Percentiles rank a stretch among this genome's conserved stretches.
These are phyloP conservation scores for Lanius ludovicianus DNA, from an alignment of 2,113 vertebrate species.

Conservation along the genomic window DNA sequence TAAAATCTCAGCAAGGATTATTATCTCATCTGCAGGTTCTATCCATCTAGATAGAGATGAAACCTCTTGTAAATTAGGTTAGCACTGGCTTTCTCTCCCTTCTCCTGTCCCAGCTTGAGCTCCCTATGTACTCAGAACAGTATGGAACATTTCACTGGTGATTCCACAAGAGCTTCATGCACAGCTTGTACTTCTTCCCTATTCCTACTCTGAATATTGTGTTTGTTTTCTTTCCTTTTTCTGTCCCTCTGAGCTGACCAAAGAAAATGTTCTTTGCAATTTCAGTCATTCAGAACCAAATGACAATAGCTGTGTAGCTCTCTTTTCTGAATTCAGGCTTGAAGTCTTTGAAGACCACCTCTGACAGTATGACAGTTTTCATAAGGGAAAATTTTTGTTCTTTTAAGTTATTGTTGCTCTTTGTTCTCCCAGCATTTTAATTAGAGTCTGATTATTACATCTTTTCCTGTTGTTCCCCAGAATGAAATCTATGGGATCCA, in stretches of 20 bases:
- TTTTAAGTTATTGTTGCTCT: not conserved
- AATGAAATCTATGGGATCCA: conserved; percentile 19
- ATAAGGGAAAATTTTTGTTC: not conserved
- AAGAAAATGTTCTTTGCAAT: not conserved
- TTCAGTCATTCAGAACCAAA: not conserved
- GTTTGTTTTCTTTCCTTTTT: conserved; percentile 3
- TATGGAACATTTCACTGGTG: not conserved
- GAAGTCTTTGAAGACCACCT: conserved; percentile 13
- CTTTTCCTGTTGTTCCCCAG: not conserved
- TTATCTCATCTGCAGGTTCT: not conserved
- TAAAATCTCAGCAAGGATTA: not conserved
- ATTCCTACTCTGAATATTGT: not conserved
- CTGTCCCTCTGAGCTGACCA: not conserved
- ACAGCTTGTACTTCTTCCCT: not conserved
- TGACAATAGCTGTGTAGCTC: not conserved
- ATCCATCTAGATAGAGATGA: not conserved
- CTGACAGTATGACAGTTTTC: not conserved
- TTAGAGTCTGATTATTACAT: not conserved
- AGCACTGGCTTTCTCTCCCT: not conserved
- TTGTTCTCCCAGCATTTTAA: conserved; percentile 17
- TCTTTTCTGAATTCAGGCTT: not conserved
- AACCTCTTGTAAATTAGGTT: not conserved
- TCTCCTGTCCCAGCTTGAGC: not conserved
- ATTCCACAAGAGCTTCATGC: not conserved
- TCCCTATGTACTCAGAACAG: not conserved